Evolutionary conservation across 2,888 invertebrate species (phyloP).

Genomic region (Cephus nigrinus): DNA sequence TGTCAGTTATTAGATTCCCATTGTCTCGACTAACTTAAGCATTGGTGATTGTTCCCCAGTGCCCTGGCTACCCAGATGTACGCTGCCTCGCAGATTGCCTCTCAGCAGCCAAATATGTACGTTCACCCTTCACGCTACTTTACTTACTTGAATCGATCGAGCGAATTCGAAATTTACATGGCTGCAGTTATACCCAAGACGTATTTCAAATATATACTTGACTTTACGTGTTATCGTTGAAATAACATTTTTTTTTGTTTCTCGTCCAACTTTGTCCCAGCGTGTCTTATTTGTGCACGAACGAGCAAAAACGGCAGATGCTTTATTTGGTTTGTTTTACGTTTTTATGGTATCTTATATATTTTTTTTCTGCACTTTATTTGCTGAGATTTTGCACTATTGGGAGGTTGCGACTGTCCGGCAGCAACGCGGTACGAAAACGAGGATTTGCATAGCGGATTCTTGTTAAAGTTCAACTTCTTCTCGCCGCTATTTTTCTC

Average conservation of each 20-base stretch:
- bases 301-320: not conserved
- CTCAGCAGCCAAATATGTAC: slow-evolving; percentile 95
- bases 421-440: not conserved
- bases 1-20: slow-evolving; percentile 39
- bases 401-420: not conserved
- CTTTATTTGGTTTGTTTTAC: not conserved
- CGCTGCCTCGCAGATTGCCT: slow-evolving; percentile 90
- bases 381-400: not conserved
- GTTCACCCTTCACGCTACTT: slow-evolving; percentile 69
- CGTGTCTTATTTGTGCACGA: not conserved
- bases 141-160: slow-evolving; percentile 50
- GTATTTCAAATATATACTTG: not conserved
- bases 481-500: not conserved
- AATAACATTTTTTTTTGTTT: not conserved
- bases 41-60: slow-evolving; percentile 78
- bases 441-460: not conserved
- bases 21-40: slow-evolving; percentile 65
- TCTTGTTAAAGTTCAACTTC: not conserved
- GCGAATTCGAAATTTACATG: slow-evolving; percentile 50
- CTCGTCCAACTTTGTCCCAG: not conserved
- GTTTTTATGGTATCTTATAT: not conserved
- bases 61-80: slow-evolving; percentile 97
- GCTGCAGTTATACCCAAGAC: slow-evolving; percentile 62
- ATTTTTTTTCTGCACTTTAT: not conserved
- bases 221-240: not conserved